These are phyloP conservation scores for Mizuhopecten yessoensis DNA, from an alignment of 1,140 invertebrate species.

Conservation along the genomic window DNA sequence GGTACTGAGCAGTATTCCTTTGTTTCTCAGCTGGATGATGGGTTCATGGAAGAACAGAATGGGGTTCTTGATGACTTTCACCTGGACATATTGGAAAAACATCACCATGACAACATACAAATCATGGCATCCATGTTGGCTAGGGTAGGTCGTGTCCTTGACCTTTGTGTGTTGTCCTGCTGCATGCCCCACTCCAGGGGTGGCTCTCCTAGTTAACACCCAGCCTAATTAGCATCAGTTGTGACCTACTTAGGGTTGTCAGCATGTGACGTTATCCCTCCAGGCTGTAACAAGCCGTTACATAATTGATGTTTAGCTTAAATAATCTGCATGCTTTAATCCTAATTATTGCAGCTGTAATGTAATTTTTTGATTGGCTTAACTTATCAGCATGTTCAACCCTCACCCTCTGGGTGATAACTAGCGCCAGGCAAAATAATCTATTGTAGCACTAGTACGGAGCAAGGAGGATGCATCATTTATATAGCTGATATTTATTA, in stretches of 20 bases:
- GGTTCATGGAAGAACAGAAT: conserved; percentile 82
- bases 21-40: conserved; percentile 80
- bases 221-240: background rate
- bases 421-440: background rate
- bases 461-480: background rate
- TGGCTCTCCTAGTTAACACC: background rate
- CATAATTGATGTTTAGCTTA: conserved; percentile 28
- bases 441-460: background rate
- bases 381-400: conserved; percentile 7
- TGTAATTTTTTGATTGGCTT: background rate
- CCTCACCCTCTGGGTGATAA: background rate
- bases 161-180: conserved; percentile 24
- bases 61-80: conserved; percentile 79
- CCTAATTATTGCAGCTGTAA: background rate
- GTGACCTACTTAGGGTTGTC: background rate
- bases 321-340: conserved; percentile 18
- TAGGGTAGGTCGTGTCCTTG: conserved; percentile 69
- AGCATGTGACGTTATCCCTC: background rate
- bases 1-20: conserved; percentile 43
- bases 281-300: background rate
- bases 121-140: conserved; percentile 79
- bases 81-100: conserved; percentile 81
- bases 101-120: conserved; percentile 82
- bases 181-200: background rate
- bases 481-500: too few species aligned